Base-by-base conservation (phyloP, 2,888 invertebrate species). In the Helleia helle region DNA sequence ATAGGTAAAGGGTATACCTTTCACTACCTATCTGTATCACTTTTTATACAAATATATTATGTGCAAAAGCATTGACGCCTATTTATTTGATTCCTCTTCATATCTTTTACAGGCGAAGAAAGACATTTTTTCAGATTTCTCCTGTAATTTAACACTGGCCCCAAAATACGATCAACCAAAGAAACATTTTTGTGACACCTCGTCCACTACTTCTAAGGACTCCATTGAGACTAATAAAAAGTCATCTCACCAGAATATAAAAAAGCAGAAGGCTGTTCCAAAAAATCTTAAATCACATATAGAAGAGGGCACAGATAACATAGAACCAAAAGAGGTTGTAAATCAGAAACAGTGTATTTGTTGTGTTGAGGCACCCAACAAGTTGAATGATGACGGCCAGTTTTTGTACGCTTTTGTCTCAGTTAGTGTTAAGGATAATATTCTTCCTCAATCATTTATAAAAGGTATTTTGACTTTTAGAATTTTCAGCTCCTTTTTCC, bases 381-480 rank as follows among this genome's bases (percentile, higher is more conserved):
- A 40, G 8, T 58, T 46, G 15, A 53, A 38, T 34, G 54, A 56
- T 14, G 56, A 69, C 43, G 48, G 62, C n/a, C 75, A 75, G 26
- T 83, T 83, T 57, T 50, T 84, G 9, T 68, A 75, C 46, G 81
- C 83, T 0, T 83, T 84, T 64, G 73, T 83, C 1, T 62, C 68
- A 0, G 59, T 83, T 15, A 74, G 66, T 59, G 72, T 83, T 28
- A 72, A 73, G 46, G 73, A 79, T 30, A 72, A 75, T 31, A 61
- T 83, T 0, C 40, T 84, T 2, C 83, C 83, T 0, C 54, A 65
- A 28, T 61, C 72, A 0, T 77, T 80, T 58, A 52, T 69, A 8
- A 81, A 79, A 71, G 81, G 83, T 81, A 58, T 34, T 22, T 22
- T 2, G 5, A 22, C 7, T 22, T n/a, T n/a, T n/a, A n/a, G n/a